These are phyloP conservation scores for Cephalopholis sonnerati DNA, from an alignment of 2,113 vertebrate genomes.

Conservation along the genomic window DNA sequence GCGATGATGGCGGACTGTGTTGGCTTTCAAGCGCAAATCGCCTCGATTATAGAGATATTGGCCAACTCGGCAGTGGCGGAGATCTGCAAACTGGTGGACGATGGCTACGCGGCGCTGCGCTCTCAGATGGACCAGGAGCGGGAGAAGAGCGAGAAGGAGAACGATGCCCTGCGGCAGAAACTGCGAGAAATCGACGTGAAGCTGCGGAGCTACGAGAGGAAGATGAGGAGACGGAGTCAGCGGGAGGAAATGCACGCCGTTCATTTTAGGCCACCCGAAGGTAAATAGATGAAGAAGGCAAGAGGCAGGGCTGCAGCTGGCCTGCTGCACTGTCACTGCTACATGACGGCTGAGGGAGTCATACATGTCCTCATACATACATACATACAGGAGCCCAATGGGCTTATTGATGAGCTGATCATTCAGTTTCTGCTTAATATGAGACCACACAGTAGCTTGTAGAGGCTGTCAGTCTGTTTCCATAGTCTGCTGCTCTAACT, in stretches of 20 bases:
- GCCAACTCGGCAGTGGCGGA: constrained; percentile 81
- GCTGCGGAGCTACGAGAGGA: constrained; percentile 74
- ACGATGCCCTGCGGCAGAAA: constrained; percentile 69
- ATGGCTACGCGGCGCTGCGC: constrained; percentile 74
- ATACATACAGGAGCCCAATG: background rate
- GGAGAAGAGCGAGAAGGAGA: constrained; percentile 69
- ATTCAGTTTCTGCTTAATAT: background rate
- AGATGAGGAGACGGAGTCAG: constrained; percentile 69
- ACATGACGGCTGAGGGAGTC: background rate
- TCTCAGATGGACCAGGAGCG: constrained; percentile 76
- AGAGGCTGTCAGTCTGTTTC: background rate
- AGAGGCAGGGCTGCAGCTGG: background rate
- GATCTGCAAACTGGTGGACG: constrained; percentile 80
- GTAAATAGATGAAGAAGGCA: constrained; percentile 34
- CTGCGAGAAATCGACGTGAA: constrained; percentile 75
- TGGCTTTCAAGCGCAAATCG: constrained; percentile 78
- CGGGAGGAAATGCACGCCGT: constrained; percentile 53
- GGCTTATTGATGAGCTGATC: background rate
- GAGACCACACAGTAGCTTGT: background rate
- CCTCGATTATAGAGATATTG: constrained; percentile 77
- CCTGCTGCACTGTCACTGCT: background rate
- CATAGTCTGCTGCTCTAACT: background rate
- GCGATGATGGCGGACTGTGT: constrained; percentile 75
- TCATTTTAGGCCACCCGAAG: constrained; percentile 60
- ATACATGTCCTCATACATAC: background rate